These are phyloP conservation scores for Aptenodytes forsteri DNA, from an alignment of 2,113 vertebrate genomes.

Conservation along the genomic window DNA sequence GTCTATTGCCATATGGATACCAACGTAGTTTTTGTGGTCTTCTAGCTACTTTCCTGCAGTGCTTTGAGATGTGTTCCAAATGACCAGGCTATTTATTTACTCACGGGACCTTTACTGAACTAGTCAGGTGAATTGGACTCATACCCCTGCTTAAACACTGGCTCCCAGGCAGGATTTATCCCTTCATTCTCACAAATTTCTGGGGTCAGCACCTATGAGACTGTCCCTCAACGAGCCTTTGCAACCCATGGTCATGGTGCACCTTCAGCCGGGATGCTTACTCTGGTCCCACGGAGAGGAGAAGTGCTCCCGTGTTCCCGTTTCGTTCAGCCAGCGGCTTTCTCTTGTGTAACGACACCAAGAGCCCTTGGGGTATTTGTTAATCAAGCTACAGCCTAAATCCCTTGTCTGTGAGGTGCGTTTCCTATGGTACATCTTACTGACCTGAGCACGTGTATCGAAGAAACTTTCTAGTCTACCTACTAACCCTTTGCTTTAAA, in stretches of 20 bases:
- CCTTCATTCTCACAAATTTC: not conserved
- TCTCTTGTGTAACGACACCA: not conserved
- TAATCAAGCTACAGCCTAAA: not conserved
- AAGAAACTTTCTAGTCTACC: not conserved
- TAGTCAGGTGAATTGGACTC: not conserved
- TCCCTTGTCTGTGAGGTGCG: not conserved
- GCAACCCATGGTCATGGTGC: not conserved
- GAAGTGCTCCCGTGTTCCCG: rapidly evolving
- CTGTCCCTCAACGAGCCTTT: not conserved
- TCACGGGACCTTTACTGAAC: not conserved
- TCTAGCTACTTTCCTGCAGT: not conserved
- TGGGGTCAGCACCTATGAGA: not conserved
- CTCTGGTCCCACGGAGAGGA: not conserved
- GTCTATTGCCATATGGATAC: constrained; percentile 5
- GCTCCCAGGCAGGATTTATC: not conserved
- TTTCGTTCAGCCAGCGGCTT: rapidly evolving
- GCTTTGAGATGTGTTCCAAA: not conserved
- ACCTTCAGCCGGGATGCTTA: not conserved
- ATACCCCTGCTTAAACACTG: not conserved
- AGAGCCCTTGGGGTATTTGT: not conserved
- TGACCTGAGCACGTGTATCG: rapidly evolving
- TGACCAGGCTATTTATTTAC: not conserved
- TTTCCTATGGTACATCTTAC: not conserved
- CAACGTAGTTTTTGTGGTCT: not conserved
- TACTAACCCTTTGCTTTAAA: not conserved